Conservation (phyloP, 2,888 invertebrate species). For the Drosophila anomelani region DNA sequence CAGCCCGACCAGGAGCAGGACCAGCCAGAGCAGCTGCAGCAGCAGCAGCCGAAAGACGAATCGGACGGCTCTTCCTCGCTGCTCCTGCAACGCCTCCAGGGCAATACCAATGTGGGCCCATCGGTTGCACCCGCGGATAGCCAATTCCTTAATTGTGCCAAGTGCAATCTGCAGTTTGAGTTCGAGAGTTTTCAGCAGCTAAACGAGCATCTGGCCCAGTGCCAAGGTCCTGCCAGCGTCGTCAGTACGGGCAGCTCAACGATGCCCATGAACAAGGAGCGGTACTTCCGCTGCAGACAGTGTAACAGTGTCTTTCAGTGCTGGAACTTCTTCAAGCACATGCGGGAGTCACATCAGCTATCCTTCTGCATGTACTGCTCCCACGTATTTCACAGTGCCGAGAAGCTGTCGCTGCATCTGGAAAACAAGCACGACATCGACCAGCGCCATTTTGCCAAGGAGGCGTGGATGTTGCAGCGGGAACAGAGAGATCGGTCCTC, state of each 20-base stretch:
- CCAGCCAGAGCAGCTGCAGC: not conserved
- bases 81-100: conserved; percentile 65
- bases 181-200: conserved; percentile 88
- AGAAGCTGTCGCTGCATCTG: conserved; percentile 91
- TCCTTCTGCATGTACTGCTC: conserved; percentile 93
- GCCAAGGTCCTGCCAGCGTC: conserved; percentile 79
- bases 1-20: conserved; percentile 2
- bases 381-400: conserved; percentile 92
- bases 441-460: conserved; percentile 88
- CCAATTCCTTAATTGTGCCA: conserved; percentile 86
- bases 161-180: conserved; percentile 88
- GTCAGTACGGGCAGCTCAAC: not conserved
- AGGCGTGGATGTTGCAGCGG: conserved; percentile 86
- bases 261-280: conserved; percentile 78
- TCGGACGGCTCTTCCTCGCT: conserved; percentile 27
- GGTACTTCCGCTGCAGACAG: conserved; percentile 92
- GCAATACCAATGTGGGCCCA: conserved; percentile 27
- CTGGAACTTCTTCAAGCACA: conserved; percentile 94
- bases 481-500: conserved; percentile 86
- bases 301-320: conserved; percentile 94
- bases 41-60: conserved; percentile 3
- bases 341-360: conserved; percentile 92
- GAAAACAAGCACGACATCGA: conserved; percentile 91
- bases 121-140: conserved; percentile 1
- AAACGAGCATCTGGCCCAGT: conserved; percentile 89